Conservation (phyloP, 2,797 vertebrate genomes). For the Esox lucius region DNA sequence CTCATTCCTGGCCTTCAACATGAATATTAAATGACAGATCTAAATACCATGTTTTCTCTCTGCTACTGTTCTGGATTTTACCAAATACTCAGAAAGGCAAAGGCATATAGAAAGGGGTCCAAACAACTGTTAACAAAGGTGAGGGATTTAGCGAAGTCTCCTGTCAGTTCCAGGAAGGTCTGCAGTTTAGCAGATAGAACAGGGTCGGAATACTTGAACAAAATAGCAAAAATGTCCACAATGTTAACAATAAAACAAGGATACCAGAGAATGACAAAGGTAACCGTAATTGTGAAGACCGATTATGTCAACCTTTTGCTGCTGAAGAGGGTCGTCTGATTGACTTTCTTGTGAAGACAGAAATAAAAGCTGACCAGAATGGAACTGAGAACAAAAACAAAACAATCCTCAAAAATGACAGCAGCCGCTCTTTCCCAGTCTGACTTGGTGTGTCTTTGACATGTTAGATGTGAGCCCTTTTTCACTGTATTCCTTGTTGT, state of each 20-base stretch:
- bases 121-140: slow-evolving; percentile 35
- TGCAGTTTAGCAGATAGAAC: neutral
- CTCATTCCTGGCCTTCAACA: too few relatives aligned
- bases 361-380: slow-evolving; percentile 24
- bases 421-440: neutral
- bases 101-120: slow-evolving; percentile 38
- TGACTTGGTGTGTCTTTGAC: neutral
- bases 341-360: slow-evolving; percentile 28
- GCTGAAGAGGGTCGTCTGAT: slow-evolving; percentile 9
- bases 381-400: slow-evolving; percentile 33
- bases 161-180: neutral
- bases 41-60: neutral
- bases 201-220: neutral
- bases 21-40: too few relatives aligned
- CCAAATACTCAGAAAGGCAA: slow-evolving; percentile 16
- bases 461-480: neutral
- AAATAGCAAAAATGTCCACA: neutral
- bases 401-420: slow-evolving; percentile 11
- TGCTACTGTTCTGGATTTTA: neutral
- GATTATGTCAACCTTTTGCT: slow-evolving; percentile 23
- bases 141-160: slow-evolving; percentile 4
- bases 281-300: slow-evolving; percentile 23
- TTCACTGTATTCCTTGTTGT: neutral
- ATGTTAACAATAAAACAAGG: slow-evolving; percentile 32
- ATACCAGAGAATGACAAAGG: slow-evolving; percentile 37